These are phyloP conservation scores for Chrysemys picta DNA, from an alignment of 2,113 vertebrate species.

Conservation along the genomic window DNA sequence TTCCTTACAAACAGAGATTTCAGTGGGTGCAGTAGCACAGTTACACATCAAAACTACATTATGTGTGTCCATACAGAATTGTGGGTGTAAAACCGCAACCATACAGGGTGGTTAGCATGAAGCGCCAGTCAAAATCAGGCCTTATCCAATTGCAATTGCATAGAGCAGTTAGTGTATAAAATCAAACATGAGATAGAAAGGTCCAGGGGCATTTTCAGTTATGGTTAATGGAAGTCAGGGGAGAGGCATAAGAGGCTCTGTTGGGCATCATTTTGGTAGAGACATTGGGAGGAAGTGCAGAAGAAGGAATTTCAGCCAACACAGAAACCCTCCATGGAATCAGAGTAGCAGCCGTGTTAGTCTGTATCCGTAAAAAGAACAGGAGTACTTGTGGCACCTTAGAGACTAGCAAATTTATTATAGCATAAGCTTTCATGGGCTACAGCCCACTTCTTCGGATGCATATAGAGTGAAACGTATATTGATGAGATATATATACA, in stretches of 20 bases:
- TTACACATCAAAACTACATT: not conserved
- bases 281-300: not conserved
- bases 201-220: not conserved
- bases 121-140: not conserved
- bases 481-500: no score
- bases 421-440: no score
- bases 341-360: no score
- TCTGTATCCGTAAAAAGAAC: no score
- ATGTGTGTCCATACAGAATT: not conserved
- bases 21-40: not conserved
- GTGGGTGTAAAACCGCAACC: not conserved
- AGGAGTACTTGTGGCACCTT: no score
- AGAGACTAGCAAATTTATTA: no score
- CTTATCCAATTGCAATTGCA: not conserved
- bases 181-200: not conserved
- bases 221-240: not conserved
- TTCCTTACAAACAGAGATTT: not conserved
- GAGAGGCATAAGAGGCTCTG: accelerated
- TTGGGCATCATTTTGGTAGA: not conserved
- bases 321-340: not conserved
- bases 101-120: not conserved
- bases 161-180: not conserved
- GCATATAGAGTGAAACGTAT: no score
- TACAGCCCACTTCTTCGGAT: no score
- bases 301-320: not conserved